A percentile compares a stretch with the other conserved stretches of the same genome.
phyloP scores from a whole-genome alignment of 2,113 vertebrate genomes.

The Lepidothrix coronata region DNA sequence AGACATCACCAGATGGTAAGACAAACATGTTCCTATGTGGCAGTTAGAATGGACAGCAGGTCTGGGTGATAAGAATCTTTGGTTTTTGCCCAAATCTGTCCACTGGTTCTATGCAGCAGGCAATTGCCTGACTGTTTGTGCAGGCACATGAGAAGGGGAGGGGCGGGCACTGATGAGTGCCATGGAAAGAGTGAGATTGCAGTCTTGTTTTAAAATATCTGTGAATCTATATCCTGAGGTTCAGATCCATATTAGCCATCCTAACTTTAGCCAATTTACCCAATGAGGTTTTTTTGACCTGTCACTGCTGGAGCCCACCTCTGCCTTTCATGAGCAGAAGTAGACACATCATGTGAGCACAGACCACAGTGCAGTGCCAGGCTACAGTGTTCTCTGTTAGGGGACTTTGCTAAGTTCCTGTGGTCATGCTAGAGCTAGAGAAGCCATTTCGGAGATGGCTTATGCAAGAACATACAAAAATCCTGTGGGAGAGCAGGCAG shows the following conservation, averaged over 20 bases:
- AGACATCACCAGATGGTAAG: not conserved
- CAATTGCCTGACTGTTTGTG: not conserved
- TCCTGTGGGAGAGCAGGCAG: not conserved
- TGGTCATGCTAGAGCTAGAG: not conserved
- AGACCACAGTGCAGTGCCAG: not conserved
- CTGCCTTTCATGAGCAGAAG: not conserved
- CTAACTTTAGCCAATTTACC: not conserved
- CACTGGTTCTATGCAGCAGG: not conserved
- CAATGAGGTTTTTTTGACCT: not conserved
- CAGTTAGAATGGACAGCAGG: not conserved
- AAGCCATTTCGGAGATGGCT: not conserved
- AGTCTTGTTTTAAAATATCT: not conserved
- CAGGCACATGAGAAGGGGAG: not conserved
- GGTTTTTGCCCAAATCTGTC: not conserved
- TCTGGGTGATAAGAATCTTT: not conserved
- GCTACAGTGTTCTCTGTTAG: rapidly evolving
- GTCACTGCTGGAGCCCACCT: not conserved
- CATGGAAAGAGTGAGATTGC: not conserved
- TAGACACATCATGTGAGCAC: rapidly evolving
- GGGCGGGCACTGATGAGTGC: not conserved
- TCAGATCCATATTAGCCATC: not conserved
- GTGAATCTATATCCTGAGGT: not conserved
- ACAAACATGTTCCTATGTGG: rapidly evolving
- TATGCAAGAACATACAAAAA: not conserved
- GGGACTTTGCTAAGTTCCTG: rapidly evolving